Base-by-base conservation (phyloP, 2,113 vertebrate genomes). In the Dascyllus trimaculatus region DNA sequence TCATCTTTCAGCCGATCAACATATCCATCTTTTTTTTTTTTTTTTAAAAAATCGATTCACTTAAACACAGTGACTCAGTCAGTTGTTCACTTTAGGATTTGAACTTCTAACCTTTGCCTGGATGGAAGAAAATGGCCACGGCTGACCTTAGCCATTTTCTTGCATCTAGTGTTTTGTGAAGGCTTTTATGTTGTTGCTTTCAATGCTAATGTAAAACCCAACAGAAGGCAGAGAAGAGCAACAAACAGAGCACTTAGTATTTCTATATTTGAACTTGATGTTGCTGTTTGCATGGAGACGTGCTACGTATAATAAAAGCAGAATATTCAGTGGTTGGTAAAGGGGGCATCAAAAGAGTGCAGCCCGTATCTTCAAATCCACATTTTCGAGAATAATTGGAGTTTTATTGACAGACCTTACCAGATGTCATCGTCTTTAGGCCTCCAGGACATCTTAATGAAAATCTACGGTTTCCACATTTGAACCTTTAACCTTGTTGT, bases 1-100 rank as follows among this genome's bases (percentile, higher is more conserved):
- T 67, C 54, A 67, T 57, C 81, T 86, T 86, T 74, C 80, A 81
- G 64, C 52, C 80, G 81, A 72, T 92, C 71, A 88, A 72, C 88
- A 76, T 81, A 78, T 73, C 65, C 60, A 78, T 87, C 62, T 58
- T 63, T 51, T 51, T 35, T 35, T 35, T 32, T 75, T 75, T 59
- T 81, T 65, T 59, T 24, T 64, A 57, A 52, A 26, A 45, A 53
- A 71, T 71, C 3, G 0, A 71, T 24, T 65, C 81, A 67, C 62
- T 18, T 67, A 82, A 84, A 84, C 68, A 86, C 18, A 80, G 61
- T 67, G 78, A 82, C 69, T 83, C 35, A 52, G 77, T 74, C 69
- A 71, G 85, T 86, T 57, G 61, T 69, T 80, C 80, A 64, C 62
- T 71, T 79, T 46, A 72, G 51, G 43, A 61, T 71, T 67, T 86